Conservation (phyloP, 1,140 invertebrate genomes). For the Plectrocnemia conspersa region DNA sequence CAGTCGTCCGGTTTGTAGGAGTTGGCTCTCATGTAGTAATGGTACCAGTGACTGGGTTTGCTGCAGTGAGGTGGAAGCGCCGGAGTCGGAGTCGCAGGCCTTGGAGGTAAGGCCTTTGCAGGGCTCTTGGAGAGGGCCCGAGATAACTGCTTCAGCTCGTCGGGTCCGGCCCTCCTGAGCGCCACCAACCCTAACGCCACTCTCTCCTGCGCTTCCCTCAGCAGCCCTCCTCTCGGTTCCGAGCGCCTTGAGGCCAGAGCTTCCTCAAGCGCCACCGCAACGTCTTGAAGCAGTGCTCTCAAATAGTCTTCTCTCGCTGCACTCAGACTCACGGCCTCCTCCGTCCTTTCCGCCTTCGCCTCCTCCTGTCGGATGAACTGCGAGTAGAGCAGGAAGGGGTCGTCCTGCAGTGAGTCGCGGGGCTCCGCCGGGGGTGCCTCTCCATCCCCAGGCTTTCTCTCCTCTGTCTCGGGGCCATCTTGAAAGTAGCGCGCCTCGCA, state of each 20-base stretch:
- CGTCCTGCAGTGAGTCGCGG: conserved; percentile 29
- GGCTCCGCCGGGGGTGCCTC: background rate
- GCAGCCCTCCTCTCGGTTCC: conserved; percentile 21
- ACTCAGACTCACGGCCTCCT: conserved; percentile 14
- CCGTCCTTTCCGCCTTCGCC: conserved; percentile 14
- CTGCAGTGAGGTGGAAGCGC: conserved; percentile 22
- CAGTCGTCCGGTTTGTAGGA: conserved; percentile 20
- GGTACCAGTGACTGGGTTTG: conserved; percentile 32
- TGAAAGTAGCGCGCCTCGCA: conserved; percentile 13
- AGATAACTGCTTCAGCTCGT: conserved; percentile 25
- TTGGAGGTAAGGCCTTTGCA: conserved; percentile 9
- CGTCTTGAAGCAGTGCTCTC: conserved; percentile 27
- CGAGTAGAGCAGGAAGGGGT: conserved; percentile 32
- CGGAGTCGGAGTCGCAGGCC: conserved; percentile 1
- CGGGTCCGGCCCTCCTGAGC: conserved; percentile 25
- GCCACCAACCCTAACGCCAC: conserved; percentile 30
- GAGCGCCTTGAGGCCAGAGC: conserved; percentile 17
- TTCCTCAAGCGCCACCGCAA: conserved; percentile 30
- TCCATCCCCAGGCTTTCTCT: conserved; percentile 12
- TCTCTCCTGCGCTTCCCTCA: conserved; percentile 25
- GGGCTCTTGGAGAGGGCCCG: conserved; percentile 20
- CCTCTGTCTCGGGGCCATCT: conserved; percentile 18
- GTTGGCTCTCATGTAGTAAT: conserved; percentile 29
- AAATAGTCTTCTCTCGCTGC: conserved; percentile 28
- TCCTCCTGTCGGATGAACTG: conserved; percentile 33